phyloP scores from a whole-genome alignment of 2,888 invertebrate species.

The Cephus spinipes region DNA sequence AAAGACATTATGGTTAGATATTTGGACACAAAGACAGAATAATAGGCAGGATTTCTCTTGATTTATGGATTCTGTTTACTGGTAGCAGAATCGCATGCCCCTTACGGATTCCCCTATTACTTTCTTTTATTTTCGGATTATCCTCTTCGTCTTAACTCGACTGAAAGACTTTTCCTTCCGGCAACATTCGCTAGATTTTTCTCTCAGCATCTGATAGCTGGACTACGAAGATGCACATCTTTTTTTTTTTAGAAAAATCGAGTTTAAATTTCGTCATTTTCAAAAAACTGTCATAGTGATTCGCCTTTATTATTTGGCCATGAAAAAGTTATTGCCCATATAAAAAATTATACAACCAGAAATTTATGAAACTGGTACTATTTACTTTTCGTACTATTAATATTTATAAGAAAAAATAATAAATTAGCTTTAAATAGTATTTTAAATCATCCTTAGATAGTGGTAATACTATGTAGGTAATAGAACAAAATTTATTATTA shows the following conservation, averaged over 20 bases:
- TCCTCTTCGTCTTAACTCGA: background rate
- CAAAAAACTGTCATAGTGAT: background rate
- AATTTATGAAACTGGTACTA: background rate
- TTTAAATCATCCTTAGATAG: background rate
- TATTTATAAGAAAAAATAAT: background rate
- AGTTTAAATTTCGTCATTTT: background rate
- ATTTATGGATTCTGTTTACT: slow-evolving; percentile 38
- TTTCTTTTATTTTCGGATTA: background rate
- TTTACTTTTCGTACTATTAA: background rate
- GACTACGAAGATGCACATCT: background rate
- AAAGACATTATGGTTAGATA: background rate
- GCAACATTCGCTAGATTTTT: background rate
- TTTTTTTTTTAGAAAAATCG: background rate
- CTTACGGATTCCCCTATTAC: slow-evolving; percentile 27
- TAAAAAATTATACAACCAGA: background rate
- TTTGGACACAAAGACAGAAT: background rate
- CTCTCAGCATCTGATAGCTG: background rate
- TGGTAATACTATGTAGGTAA: background rate
- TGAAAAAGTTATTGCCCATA: background rate
- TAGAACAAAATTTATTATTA: too few species aligned
- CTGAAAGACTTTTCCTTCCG: background rate
- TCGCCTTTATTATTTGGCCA: background rate
- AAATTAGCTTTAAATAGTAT: background rate
- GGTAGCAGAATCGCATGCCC: slow-evolving; percentile 26
- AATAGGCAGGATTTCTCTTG: background rate